Conservation (phyloP, 1,140 invertebrate species). For the Stegodyphus mimosarum region DNA sequence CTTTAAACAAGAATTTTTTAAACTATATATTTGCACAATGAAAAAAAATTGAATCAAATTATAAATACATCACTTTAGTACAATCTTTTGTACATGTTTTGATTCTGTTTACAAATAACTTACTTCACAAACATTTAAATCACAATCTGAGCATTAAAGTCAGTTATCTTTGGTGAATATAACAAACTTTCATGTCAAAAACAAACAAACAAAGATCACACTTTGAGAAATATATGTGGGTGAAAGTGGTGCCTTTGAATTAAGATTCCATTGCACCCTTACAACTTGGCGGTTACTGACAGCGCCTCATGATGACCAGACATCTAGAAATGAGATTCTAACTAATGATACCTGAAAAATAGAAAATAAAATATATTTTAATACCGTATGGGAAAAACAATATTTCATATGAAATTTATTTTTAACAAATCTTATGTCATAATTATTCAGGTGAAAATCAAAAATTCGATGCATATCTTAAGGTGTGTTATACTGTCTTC, state of each 20-base stretch:
- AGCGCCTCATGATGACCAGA: neutral
- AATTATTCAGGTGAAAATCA: too few relatives aligned
- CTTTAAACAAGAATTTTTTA: neutral
- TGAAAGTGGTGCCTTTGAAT: neutral
- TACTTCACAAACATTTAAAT: constrained; percentile 57
- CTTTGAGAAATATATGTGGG: constrained; percentile 4
- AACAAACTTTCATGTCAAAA: constrained; percentile 22
- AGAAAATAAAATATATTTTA: neutral
- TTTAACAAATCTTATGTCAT: too few relatives aligned
- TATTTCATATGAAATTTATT: too few relatives aligned
- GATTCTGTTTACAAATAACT: constrained; percentile 46
- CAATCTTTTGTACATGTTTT: constrained; percentile 17
- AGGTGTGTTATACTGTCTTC: too few relatives aligned
- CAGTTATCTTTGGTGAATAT: constrained; percentile 47
- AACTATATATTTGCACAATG: neutral
- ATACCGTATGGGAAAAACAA: too few relatives aligned
- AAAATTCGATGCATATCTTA: too few relatives aligned
- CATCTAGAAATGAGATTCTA: constrained; percentile 42
- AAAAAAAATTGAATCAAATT: constrained; percentile 30
- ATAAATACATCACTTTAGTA: constrained; percentile 28
- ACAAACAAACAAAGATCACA: neutral
- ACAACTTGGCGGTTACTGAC: neutral
- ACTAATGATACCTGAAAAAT: constrained; percentile 25
- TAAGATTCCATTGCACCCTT: constrained; percentile 6
- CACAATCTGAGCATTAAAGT: constrained; percentile 39